Percentiles rank a stretch among this genome's conserved stretches.
phyloP scores from a whole-genome alignment of 2,113 vertebrate genomes.

The Atherinomorus stipes region DNA sequence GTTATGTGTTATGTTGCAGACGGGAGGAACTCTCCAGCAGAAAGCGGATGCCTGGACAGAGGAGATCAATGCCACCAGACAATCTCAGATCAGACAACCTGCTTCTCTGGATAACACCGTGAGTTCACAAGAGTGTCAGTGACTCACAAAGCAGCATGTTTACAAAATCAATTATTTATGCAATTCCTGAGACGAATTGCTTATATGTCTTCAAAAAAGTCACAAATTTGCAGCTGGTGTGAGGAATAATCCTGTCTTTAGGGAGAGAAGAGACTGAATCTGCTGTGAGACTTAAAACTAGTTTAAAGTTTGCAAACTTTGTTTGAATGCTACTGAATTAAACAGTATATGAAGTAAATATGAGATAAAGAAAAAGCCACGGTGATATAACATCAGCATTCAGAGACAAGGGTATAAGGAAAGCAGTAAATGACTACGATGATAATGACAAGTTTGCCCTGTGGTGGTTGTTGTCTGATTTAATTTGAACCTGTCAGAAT shows the following conservation, averaged over 20 bases:
- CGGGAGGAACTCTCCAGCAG: slow-evolving; percentile 69
- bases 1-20: slow-evolving; percentile 53
- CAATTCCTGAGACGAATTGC: neutral
- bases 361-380: neutral
- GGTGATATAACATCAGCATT: neutral
- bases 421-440: slow-evolving; percentile 3
- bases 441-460: slow-evolving; percentile 39
- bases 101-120: slow-evolving; percentile 42
- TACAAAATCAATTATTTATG: slow-evolving; percentile 6
- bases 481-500: neutral
- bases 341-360: neutral
- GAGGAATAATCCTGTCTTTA: neutral
- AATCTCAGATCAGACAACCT: neutral
- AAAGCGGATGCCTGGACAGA: slow-evolving; percentile 72
- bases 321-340: neutral
- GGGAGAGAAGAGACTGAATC: neutral
- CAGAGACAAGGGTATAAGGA: neutral
- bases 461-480: slow-evolving; percentile 45
- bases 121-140: slow-evolving; percentile 29
- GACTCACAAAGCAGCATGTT: neutral
- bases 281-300: neutral
- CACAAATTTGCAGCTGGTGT: neutral
- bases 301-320: neutral
- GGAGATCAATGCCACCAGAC: slow-evolving; percentile 71
- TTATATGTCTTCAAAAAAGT: neutral